phyloP scores from a whole-genome alignment of 2,888 invertebrate genomes.

The Entomobrya proxima region DNA sequence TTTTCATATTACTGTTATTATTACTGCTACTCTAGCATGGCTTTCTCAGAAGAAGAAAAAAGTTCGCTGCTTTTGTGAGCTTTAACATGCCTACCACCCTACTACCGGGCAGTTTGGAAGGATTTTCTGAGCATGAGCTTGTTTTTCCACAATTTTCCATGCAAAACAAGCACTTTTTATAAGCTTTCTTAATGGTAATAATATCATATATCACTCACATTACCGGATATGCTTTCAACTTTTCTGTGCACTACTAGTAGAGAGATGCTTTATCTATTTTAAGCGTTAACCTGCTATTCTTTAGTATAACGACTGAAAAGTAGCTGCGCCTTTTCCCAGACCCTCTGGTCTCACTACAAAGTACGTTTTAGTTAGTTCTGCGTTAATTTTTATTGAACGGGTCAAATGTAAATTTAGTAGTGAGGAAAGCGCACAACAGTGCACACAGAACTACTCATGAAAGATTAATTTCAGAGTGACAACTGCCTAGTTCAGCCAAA shows the following conservation, averaged over 20 bases:
- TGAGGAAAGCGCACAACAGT: too few relatives aligned
- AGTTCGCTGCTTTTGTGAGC: background rate
- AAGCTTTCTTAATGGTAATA: constrained; percentile 29
- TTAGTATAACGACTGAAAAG: too few relatives aligned
- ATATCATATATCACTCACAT: constrained; percentile 39
- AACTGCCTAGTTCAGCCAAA: too few relatives aligned
- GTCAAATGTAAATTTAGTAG: background rate
- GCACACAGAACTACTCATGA: background rate
- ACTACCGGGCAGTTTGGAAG: background rate
- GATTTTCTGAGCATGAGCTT: background rate
- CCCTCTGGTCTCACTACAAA: background rate
- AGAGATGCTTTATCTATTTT: too few relatives aligned
- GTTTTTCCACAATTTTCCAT: constrained; percentile 33
- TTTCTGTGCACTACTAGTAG: background rate
- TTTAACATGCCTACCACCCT: background rate
- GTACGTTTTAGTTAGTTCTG: background rate
- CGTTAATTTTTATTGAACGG: too few relatives aligned
- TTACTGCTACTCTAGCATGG: background rate
- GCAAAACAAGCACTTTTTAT: constrained; percentile 44
- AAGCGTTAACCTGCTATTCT: too few relatives aligned
- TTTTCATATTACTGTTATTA: background rate
- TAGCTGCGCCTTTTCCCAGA: too few relatives aligned
- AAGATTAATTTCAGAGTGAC: background rate
- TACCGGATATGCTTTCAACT: background rate
- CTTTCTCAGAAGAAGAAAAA: too few relatives aligned